phyloP scores from a whole-genome alignment of 2,888 invertebrate species.

The Pterobdella sp. region DNA sequence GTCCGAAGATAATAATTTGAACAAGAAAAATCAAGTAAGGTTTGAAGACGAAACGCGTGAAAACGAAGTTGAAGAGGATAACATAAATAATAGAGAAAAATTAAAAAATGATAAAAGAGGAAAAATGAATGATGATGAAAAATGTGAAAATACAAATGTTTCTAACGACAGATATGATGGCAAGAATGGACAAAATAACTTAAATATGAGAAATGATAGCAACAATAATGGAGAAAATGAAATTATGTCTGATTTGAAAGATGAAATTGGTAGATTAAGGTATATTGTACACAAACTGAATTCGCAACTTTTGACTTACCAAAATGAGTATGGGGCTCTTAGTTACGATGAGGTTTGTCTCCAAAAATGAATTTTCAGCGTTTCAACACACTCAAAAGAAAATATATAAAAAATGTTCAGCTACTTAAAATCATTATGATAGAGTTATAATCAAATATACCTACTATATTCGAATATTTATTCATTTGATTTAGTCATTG shows the following conservation, averaged over 20 bases:
- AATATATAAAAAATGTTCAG: background rate
- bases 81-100: background rate
- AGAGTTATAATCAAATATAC: background rate
- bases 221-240: background rate
- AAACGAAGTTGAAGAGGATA: background rate
- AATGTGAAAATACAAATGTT: background rate
- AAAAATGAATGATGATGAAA: background rate
- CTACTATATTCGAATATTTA: background rate
- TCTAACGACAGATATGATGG: background rate
- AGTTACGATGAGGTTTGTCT: background rate
- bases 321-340: background rate
- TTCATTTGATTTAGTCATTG: background rate
- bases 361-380: background rate
- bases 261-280: slow-evolving; percentile 7
- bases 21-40: background rate
- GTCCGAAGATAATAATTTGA: background rate
- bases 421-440: background rate
- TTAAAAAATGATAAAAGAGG: background rate
- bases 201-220: background rate
- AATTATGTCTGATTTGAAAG: background rate
- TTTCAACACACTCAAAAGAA: background rate
- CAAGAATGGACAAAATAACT: background rate
- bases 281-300: background rate
- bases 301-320: background rate
- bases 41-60: too few species aligned